Evolutionary conservation across 2,113 vertebrate genomes (phyloP), one percentile per base, ranked within the genome.

Genomic region (Corythoichthys intestinalis): DNA sequence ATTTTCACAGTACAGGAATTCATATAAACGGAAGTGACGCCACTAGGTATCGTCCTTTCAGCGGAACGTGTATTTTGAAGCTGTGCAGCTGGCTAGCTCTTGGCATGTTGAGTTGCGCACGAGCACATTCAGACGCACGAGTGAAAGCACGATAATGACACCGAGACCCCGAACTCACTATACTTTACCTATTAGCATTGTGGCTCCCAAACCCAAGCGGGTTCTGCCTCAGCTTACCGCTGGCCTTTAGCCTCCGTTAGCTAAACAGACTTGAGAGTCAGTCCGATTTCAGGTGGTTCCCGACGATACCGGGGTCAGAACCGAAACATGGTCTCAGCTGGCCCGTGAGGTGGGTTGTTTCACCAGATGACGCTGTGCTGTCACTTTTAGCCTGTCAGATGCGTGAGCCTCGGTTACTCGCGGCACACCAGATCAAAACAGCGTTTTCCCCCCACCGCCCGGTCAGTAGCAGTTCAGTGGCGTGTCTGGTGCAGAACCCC

Each of bases 171-270:
- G 53, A 60, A 9, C 62, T 38, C 14, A 6, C 2, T 7, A 8
- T 35, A 74, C 53, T 4, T 78, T 82, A 87, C 87, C 85, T 84
- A 88, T 88, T 58, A 87, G 41, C 87, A 88, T 88, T 17, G 54
- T 70, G 78, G 65, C 35, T 67, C 17, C 68, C 56, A 14, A 37
- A 62, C 73, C 57, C 54, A 77, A 49, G 69, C 76, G 73, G 70
- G 9, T 64, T 63, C 13, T 72, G 2, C 66, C 64, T 56, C 35
- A 37, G 58, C 20, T 15, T 67, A 46, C 57, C 3, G 56, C 17
- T 64, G 59, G 66, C 75, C 69, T 15, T 52, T 57, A 65, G 38
- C 38, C 8, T 62, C 34, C 54, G 65, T 53, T 44, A 47, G 53
- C 52, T 6, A 17, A 13, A 37, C 14, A 35, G 52, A 20, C 14